Evolutionary conservation across 1,140 invertebrate genomes (phyloP).

Genomic region (Heliconius congener): DNA sequence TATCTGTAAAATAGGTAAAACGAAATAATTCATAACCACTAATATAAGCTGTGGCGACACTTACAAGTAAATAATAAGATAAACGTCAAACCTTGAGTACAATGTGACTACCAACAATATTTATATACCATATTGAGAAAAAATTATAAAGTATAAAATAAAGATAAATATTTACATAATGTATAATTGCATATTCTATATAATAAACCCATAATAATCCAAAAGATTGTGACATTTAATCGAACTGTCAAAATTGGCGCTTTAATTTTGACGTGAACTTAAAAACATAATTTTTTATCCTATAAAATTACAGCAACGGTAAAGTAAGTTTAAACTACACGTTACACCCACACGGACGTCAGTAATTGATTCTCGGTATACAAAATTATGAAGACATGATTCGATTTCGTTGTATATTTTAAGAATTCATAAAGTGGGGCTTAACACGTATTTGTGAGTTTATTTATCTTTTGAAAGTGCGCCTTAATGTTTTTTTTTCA

Average conservation of each 20-base stretch:
- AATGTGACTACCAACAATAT: no score
- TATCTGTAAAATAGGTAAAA: no score
- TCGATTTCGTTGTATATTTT: conserved; percentile 18
- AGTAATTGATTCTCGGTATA: conserved; percentile 28
- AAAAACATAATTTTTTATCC: not conserved
- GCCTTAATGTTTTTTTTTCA: not conserved
- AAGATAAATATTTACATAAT: no score
- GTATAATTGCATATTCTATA: no score
- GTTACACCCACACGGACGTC: conserved; percentile 13
- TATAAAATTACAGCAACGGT: conserved; percentile 12
- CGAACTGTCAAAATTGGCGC: not conserved
- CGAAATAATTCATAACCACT: no score
- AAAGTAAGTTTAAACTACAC: conserved; percentile 20
- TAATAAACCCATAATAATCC: not conserved
- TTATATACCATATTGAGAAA: no score
- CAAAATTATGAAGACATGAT: conserved; percentile 27
- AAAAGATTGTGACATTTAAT: not conserved
- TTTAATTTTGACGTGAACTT: not conserved
- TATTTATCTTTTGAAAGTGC: not conserved
- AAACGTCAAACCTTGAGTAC: no score
- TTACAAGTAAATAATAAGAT: not conserved
- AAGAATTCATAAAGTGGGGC: not conserved
- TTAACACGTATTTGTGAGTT: conserved; percentile 1
- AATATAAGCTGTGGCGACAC: not conserved
- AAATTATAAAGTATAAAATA: no score